Base-by-base conservation (phyloP, 2,888 invertebrate genomes). In the Thyatira batis region DNA sequence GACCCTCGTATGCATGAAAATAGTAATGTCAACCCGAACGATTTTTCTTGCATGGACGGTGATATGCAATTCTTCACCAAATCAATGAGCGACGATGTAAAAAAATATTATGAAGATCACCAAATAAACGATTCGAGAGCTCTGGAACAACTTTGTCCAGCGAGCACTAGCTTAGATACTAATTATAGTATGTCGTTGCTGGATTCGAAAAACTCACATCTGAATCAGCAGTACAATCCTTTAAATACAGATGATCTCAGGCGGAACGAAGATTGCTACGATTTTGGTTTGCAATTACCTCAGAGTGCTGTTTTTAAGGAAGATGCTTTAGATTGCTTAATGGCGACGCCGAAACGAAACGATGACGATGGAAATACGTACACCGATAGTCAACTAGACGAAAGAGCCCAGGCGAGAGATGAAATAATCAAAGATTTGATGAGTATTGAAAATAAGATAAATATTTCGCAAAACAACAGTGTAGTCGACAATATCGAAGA, bases 31-130 rank as follows among this genome's bases (percentile, higher is more conserved):
- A 84, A 78, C 51, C 66, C 83, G 27, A 81, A 85, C 57, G 92
- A 92, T 60, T 89, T 92, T 62, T 85, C 91, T 1, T 87, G 89
- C 52, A 90, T 92, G 39, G 92, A 91, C 57, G 89, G 85, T 21
- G 92, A 92, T 52, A 89, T 91, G 90, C 90, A 91, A 58, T 92
- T 86, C 60, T 91, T 91, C 43, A 90, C 90, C 0, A 91, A 91
- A 68, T 87, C 90, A 27, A 89, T 92, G 87, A 90, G 88, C 53
- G 91, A 92, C 51, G 92, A 92, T 51, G 90, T 92, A 0, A 91
- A 90, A 61, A 90, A 91, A 63, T 92, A 87, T 74, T 92, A 92
- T 53, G 85, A 87, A 64, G 90, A 90, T 52, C 89, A 87, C 54
- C 88, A 86, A 49, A 60, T 91, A 6, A 82, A 72, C 50, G 90